Evolutionary conservation across 2,113 vertebrate species (phyloP).

Genomic region (Gnathonemus longibarbis): DNA sequence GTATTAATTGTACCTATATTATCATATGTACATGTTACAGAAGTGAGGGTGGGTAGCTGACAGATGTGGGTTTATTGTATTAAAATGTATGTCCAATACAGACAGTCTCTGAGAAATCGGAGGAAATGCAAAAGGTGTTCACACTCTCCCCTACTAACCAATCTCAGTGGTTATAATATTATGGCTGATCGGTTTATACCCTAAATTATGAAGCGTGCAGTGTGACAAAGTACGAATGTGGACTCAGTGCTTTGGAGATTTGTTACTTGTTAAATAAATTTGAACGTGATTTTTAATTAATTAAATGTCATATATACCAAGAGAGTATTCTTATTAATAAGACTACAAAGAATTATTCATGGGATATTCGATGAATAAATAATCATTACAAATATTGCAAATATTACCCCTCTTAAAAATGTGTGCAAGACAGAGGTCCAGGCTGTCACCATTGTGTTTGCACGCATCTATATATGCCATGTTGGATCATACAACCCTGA

Average conservation of each 20-base stretch:
- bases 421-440: not conserved
- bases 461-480: not conserved
- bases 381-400: not conserved
- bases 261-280: not conserved
- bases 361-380: not conserved
- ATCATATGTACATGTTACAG: no score
- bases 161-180: no score
- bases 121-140: no score
- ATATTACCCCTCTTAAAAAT: not conserved
- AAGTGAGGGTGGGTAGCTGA: no score
- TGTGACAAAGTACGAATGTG: not conserved
- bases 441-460: not conserved
- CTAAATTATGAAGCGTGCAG: not conserved
- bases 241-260: not conserved
- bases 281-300: not conserved
- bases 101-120: no score
- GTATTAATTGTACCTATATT: no score
- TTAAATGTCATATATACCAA: not conserved
- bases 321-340: not conserved
- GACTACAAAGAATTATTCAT: not conserved
- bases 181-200: no score
- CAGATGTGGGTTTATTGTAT: no score
- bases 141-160: no score
- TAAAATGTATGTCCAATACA: no score
- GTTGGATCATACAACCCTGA: not conserved